phyloP scores from a whole-genome alignment of 2,888 invertebrate genomes.

The Nephrotoma appendiculata region DNA sequence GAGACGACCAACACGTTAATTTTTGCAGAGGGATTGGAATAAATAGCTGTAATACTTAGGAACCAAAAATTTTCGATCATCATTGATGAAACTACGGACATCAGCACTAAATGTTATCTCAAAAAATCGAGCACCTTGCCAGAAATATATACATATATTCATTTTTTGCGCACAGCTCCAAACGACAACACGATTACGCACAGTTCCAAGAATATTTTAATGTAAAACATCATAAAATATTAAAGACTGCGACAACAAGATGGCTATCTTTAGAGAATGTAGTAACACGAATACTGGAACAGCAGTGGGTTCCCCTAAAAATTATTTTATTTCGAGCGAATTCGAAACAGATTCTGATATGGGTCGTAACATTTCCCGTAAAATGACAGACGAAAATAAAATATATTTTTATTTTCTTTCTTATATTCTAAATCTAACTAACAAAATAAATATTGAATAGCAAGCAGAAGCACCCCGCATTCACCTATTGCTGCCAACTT shows the following conservation, averaged over 20 bases:
- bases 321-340: no score
- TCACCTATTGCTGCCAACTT: neutral
- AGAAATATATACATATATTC: constrained; percentile 16
- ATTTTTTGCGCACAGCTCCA: constrained; percentile 13
- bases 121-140: constrained; percentile 16
- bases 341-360: no score
- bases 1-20: neutral
- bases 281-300: constrained; percentile 5
- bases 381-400: no score
- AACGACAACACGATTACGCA: constrained; percentile 2
- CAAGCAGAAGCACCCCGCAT: neutral
- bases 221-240: no score
- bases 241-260: no score
- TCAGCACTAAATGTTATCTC: constrained; percentile 14
- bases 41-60: neutral
- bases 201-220: no score
- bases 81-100: neutral
- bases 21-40: neutral
- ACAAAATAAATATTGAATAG: neutral
- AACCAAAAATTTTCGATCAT: neutral
- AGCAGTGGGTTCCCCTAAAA: neutral
- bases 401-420: neutral
- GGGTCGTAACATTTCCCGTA: no score
- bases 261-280: no score
- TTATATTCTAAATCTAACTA: no score